Conservation (phyloP, 2,888 invertebrate genomes). For the Helobdella robusta region DNA sequence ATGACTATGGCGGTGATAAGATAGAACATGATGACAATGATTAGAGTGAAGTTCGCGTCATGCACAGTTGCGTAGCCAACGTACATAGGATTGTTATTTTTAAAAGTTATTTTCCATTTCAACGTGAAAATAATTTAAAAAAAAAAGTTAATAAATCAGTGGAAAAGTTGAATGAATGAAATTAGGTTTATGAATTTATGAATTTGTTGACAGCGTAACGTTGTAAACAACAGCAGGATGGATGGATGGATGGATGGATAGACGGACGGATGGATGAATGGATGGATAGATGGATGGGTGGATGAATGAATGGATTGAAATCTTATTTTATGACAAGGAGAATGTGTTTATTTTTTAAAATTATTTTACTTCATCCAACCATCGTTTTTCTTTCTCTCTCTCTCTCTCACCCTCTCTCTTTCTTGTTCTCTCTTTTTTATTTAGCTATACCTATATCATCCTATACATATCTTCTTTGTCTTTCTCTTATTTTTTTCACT, state of each 20-base stretch:
- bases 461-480: neutral
- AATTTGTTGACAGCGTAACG: neutral
- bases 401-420: too few species aligned
- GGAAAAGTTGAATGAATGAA: too few species aligned
- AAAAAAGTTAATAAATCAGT: conserved; percentile 7
- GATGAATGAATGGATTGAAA: too few species aligned
- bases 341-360: too few species aligned
- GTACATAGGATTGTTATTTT: neutral
- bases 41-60: neutral
- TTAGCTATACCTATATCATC: neutral
- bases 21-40: neutral
- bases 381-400: too few species aligned
- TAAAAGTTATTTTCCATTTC: too few species aligned
- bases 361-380: too few species aligned
- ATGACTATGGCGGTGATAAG: conserved; percentile 3
- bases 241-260: conserved; percentile 6
- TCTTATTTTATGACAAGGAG: neutral
- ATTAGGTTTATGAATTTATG: neutral
- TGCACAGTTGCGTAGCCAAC: neutral
- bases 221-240: neutral
- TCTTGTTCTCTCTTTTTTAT: too few species aligned
- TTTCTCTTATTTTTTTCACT: neutral
- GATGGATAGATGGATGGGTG: too few species aligned
- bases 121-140: too few species aligned
- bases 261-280: neutral